phyloP scores from a whole-genome alignment of 1,140 invertebrate genomes.

The Contarinia nasturtii region DNA sequence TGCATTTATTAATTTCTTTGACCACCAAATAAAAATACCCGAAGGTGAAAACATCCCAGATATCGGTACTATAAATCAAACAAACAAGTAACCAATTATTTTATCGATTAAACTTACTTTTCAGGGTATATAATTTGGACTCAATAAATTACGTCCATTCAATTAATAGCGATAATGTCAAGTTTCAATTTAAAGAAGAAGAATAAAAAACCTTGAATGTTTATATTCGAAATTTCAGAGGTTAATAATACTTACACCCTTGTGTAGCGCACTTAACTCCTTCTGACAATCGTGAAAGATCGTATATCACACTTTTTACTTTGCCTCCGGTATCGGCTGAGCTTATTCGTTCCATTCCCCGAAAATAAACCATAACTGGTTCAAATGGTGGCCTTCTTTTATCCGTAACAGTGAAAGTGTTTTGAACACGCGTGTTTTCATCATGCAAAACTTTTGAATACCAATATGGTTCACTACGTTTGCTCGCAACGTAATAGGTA shows the following conservation, averaged over 20 bases:
- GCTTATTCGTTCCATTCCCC: conserved; percentile 12
- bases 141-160: too few species aligned
- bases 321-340: not conserved
- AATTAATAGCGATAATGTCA: too few species aligned
- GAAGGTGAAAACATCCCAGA: not conserved
- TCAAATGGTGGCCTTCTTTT: conserved; percentile 13
- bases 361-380: conserved; percentile 18
- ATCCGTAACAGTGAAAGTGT: not conserved
- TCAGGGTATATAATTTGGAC: too few species aligned
- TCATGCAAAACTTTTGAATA: not conserved
- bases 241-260: conserved; percentile 21
- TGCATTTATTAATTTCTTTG: not conserved
- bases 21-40: conserved; percentile 2
- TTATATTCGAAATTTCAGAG: too few species aligned
- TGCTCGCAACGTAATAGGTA: not conserved
- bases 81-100: too few species aligned
- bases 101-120: too few species aligned
- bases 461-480: not conserved
- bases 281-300: conserved; percentile 10
- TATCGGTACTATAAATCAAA: conserved; percentile 2
- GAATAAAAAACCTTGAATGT: too few species aligned
- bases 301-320: not conserved
- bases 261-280: conserved; percentile 19
- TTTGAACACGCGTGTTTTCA: not conserved
- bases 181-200: too few species aligned